A percentile compares a stretch with the other conserved stretches of the same genome.
phyloP scores from a whole-genome alignment of 2,797 vertebrate species.

The Enteromius viviparus region DNA sequence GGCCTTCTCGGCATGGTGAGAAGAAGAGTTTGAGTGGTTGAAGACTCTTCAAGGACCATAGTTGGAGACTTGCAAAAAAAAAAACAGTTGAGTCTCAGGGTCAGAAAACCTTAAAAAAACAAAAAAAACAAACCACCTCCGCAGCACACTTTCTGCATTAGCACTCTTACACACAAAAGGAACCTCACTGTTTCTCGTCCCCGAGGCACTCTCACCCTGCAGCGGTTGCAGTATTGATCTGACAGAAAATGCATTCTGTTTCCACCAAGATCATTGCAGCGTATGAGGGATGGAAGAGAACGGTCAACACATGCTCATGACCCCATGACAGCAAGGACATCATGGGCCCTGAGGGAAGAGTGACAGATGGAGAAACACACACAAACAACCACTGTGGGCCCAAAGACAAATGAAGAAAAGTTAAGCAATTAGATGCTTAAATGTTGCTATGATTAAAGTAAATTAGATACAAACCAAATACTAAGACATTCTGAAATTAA shows the following conservation, averaged over 20 bases:
- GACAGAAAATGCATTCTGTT: neutral
- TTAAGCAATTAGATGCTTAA: neutral
- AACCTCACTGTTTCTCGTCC: neutral
- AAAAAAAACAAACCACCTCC: neutral
- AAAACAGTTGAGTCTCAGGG: too few relatives aligned
- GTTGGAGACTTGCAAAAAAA: too few relatives aligned
- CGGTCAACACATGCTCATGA: neutral
- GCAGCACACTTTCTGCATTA: neutral
- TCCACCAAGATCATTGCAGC: neutral
- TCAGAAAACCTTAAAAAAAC: too few relatives aligned
- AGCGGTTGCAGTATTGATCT: neutral
- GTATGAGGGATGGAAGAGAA: neutral
- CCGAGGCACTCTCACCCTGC: neutral
- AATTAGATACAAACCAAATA: neutral
- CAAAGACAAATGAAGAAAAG: neutral
- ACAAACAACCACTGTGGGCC: neutral
- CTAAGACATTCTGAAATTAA: neutral
- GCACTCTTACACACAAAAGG: neutral
- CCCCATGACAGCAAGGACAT: neutral
- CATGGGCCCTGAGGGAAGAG: neutral
- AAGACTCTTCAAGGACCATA: too few relatives aligned
- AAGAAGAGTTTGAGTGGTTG: too few relatives aligned
- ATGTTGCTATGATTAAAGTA: neutral
- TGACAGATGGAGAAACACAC: neutral
- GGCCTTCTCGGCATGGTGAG: too few relatives aligned